Base-by-base conservation (phyloP, 35 echinoderm and acorn worm genomes). In the Heliocidaris erythrogramma region DNA sequence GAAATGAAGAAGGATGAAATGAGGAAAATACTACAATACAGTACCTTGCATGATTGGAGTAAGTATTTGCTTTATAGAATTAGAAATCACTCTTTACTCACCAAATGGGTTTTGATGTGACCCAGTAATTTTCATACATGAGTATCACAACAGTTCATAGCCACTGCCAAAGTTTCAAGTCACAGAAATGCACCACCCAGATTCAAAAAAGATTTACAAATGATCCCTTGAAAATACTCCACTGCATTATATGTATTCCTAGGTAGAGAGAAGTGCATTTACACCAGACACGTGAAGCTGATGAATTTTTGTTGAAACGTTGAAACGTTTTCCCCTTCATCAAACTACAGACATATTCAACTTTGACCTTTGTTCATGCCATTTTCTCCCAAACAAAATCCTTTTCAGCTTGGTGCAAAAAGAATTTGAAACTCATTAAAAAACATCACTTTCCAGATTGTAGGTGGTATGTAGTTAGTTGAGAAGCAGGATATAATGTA, bases 201-300 rank as follows among this genome's bases (percentile, higher is more conserved):
- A 78, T 78, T 78, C 65, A 21, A 78, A 24, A 78, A 78, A 78
- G 21, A 78, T 78, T 78, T 78, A 78, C 65, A 78, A 78, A 78
- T 78, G 65, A 78, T 78, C 65, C 65, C n/a, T 78, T 78, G 21
- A 78, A 21, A 78, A 78, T 78, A 78, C 17, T 18, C 65, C 27
- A 18, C 65, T 78, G 65, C 65, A 78, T 78, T 78, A 78, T 78
- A 78, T 78, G 27, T 78, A 78, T 78, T 78, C 65, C 65, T 78
- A 7, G 21, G 14, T n/a, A 78, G 21, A 5, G 65, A 78, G 52
- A 42, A 42, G 65, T 78, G 65, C 65, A 78, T 78, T 78, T 78
- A 78, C 65, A 78, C 65, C 65, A 78, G 65, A 78, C 65, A 21
- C 65, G 27, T 78, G 65, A 78, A 78, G 27, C 65, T 78, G 52